Evolutionary conservation across 2,888 invertebrate genomes (phyloP).

Genomic region (Xestia ashworthii): DNA sequence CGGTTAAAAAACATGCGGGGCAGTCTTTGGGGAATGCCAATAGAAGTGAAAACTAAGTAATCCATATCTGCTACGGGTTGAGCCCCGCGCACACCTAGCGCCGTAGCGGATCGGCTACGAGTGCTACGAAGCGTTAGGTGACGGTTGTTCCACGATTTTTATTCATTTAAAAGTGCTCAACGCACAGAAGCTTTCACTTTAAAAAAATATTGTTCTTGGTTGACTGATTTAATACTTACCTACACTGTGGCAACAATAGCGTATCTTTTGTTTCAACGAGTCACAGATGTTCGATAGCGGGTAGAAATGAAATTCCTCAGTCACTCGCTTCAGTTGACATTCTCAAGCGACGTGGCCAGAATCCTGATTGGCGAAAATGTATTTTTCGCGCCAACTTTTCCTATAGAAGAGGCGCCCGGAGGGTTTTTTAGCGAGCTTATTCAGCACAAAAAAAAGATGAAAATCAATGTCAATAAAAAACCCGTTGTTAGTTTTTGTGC

Average conservation of each 20-base stretch:
- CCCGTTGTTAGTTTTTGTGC: not conserved
- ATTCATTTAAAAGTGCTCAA: no score
- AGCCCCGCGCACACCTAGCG: no score
- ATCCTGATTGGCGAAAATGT: conserved; percentile 59
- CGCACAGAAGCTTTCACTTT: no score
- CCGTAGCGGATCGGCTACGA: no score
- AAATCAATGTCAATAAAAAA: not conserved
- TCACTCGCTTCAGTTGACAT: conserved; percentile 64
- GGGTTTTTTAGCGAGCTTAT: not conserved
- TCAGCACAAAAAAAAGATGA: not conserved
- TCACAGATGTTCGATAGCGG: conserved; percentile 66
- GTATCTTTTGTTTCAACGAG: conserved; percentile 63
- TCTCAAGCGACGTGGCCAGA: conserved; percentile 60
- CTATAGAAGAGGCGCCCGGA: not conserved
- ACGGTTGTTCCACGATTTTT: no score
- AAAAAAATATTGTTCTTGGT: not conserved
- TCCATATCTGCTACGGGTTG: no score
- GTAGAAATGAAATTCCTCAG: conserved; percentile 69
- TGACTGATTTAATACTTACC: not conserved
- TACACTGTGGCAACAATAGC: conserved; percentile 36
- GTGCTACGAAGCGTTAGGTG: no score
- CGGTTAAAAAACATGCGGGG: no score
- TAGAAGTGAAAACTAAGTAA: no score
- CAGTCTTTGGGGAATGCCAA: no score
- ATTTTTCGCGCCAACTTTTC: conserved; percentile 54